phyloP scores from a whole-genome alignment of 2,797 vertebrate genomes.

The Nyctibius grandis region DNA sequence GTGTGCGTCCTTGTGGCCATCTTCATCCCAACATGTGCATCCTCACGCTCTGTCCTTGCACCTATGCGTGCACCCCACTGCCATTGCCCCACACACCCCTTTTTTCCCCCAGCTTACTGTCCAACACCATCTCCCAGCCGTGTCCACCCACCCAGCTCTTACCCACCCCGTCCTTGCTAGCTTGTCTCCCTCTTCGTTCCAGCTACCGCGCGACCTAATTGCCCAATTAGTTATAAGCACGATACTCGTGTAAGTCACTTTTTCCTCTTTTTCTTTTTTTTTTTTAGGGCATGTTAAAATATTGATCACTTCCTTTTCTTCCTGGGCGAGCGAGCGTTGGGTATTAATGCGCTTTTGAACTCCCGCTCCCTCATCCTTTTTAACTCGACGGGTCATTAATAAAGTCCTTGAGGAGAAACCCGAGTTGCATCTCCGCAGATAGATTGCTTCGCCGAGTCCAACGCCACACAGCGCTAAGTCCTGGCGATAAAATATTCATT shows the following conservation, averaged over 20 bases:
- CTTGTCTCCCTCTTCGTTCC: not conserved
- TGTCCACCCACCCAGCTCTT: not conserved
- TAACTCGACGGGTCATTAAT: constrained; percentile 74
- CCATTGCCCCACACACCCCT: fast-evolving
- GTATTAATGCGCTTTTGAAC: constrained; percentile 68
- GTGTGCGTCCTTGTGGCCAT: not conserved
- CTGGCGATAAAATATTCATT: constrained; percentile 70
- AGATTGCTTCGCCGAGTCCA: constrained; percentile 24
- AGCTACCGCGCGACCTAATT: constrained; percentile 49
- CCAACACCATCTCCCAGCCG: not conserved
- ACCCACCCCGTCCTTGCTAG: fast-evolving
- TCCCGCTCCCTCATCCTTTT: constrained; percentile 60
- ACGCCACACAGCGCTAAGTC: constrained; percentile 31
- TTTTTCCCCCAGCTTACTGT: fast-evolving
- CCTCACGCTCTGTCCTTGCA: no score
- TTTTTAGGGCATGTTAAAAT: constrained; percentile 47
- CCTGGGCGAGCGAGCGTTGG: not conserved
- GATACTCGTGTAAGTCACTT: constrained; percentile 24
- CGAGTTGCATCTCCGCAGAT: constrained; percentile 64
- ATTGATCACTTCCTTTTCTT: constrained; percentile 58
- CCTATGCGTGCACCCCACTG: not conserved
- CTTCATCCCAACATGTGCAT: not conserved
- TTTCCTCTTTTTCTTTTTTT: not conserved
- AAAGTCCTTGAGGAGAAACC: constrained; percentile 53
- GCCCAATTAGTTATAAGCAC: constrained; percentile 66